A percentile compares a stretch with the other conserved stretches of the same genome.
These are phyloP conservation scores for Stenichneumon culpator DNA, from an alignment of 2,888 invertebrate genomes.

Conservation along the genomic window DNA sequence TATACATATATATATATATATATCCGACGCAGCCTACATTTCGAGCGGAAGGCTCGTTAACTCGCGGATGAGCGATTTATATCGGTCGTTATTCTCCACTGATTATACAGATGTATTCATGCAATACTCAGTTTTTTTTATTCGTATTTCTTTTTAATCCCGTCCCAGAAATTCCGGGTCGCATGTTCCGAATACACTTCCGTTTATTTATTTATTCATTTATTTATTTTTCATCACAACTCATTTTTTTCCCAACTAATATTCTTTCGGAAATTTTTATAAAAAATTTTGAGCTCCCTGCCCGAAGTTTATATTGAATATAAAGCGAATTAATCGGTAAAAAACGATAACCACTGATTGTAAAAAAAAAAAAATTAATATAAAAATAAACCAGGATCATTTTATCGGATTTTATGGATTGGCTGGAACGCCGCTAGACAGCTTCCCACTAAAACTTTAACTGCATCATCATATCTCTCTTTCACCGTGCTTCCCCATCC, in stretches of 20 bases:
- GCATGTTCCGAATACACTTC: neutral
- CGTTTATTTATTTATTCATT: neutral
- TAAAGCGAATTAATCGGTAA: neutral
- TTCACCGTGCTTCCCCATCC: neutral
- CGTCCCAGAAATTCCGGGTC: neutral
- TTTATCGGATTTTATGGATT: neutral
- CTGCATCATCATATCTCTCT: neutral
- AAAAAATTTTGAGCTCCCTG: neutral
- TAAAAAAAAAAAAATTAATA: neutral
- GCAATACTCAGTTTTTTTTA: neutral
- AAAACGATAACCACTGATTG: neutral
- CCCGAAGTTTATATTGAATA: neutral
- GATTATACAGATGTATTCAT: constrained; percentile 6
- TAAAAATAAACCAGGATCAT: too few relatives aligned
- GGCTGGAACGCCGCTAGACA: neutral
- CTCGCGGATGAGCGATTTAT: constrained; percentile 22
- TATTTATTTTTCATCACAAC: neutral
- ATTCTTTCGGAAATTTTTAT: neutral
- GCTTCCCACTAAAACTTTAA: neutral
- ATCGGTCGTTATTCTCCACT: constrained; percentile 17
- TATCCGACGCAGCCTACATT: neutral
- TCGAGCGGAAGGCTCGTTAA: neutral
- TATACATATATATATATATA: too few relatives aligned
- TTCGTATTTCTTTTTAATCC: neutral
- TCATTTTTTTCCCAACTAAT: neutral